These are phyloP conservation scores for Podotricha telesiphe DNA, from an alignment of 2,888 invertebrate species.

Conservation along the genomic window DNA sequence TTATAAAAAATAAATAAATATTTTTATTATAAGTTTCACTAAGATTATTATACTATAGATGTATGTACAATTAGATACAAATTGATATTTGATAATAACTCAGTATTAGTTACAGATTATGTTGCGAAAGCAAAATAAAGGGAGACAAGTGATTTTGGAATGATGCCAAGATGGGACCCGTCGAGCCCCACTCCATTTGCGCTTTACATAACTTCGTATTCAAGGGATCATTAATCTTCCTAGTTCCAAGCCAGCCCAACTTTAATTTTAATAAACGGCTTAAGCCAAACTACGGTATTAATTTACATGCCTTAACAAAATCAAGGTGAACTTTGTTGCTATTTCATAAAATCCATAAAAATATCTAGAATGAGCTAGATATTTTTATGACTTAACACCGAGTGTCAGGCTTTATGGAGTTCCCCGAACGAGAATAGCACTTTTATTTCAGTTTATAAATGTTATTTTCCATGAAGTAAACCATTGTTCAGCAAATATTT, in stretches of 20 bases:
- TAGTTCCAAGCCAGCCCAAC: constrained; percentile 79
- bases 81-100: constrained; percentile 43
- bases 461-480: background rate
- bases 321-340: constrained; percentile 59
- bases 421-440: background rate
- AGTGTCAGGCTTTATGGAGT: background rate
- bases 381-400: constrained; percentile 9
- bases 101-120: constrained; percentile 47
- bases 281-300: constrained; percentile 71
- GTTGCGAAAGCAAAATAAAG: constrained; percentile 67
- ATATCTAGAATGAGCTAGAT: no score
- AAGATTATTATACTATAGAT: no score
- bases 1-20: background rate
- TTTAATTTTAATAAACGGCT: constrained; percentile 83
- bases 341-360: constrained; percentile 48
- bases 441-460: background rate
- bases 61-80: constrained; percentile 2
- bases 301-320: constrained; percentile 74
- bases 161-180: constrained; percentile 75
- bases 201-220: constrained; percentile 82
- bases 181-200: constrained; percentile 76
- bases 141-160: constrained; percentile 81
- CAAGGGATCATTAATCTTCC: constrained; percentile 82
- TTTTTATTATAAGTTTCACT: background rate
- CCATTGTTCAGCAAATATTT: background rate